A percentile compares a stretch with the other conserved stretches of the same genome.
phyloP scores from a whole-genome alignment of 37 sponge, comb jelly and placozoan species.

The Halichondria panicea region DNA sequence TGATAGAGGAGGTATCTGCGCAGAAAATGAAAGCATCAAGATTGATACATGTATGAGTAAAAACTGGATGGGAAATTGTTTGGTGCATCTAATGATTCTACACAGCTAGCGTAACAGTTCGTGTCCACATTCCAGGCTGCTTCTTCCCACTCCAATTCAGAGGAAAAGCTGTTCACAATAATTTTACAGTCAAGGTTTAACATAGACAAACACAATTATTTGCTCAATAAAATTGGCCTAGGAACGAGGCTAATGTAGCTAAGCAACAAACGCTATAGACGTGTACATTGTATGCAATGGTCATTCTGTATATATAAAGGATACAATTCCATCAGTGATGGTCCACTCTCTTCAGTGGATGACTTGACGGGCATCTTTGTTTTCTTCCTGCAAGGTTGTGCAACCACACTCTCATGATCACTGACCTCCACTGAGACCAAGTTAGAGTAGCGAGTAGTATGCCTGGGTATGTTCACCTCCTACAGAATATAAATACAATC shows the following conservation, averaged over 20 bases:
- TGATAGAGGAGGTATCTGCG: neutral
- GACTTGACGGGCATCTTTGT: neutral
- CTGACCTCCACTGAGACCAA: conserved; percentile 33
- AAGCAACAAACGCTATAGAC: neutral
- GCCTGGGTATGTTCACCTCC: conserved; percentile 35
- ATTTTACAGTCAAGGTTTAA: conserved; percentile 4
- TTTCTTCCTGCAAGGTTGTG: conserved; percentile 1
- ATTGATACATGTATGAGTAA: neutral
- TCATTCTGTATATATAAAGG: neutral
- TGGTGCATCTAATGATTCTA: neutral
- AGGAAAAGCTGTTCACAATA: conserved; percentile 1
- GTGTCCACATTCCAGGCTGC: conserved; percentile 22
- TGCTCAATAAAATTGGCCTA: too few species aligned
- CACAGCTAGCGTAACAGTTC: neutral
- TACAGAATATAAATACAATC: neutral
- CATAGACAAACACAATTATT: too few species aligned
- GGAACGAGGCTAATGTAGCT: neutral
- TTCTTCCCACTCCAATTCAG: conserved; percentile 40
- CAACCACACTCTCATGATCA: conserved; percentile 34
- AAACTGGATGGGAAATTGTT: conserved; percentile 1
- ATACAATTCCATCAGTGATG: conserved; percentile 46
- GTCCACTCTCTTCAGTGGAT: neutral
- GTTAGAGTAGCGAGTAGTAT: conserved; percentile 21
- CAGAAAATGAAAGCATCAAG: neutral
- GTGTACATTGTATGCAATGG: neutral